These are phyloP conservation scores for Narcine bancroftii DNA, from an alignment of 2,113 vertebrate species.

Conservation along the genomic window DNA sequence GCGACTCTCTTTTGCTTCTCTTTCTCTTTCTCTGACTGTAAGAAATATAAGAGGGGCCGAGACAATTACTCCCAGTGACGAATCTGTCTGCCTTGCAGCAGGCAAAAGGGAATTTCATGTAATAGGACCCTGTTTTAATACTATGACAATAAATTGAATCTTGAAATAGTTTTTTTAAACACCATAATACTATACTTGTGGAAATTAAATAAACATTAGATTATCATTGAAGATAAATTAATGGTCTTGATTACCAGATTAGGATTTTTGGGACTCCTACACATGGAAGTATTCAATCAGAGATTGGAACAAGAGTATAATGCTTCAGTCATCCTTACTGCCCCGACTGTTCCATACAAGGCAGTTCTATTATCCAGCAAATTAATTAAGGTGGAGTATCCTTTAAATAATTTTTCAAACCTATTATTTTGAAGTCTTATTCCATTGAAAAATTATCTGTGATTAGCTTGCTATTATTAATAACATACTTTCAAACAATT, in stretches of 20 bases:
- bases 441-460: neutral
- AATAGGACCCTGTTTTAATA: too few species aligned
- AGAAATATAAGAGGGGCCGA: too few species aligned
- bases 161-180: too few species aligned
- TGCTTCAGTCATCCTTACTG: conserved; percentile 82
- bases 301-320: conserved; percentile 93
- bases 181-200: neutral
- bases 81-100: too few species aligned
- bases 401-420: neutral
- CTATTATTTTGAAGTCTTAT: neutral
- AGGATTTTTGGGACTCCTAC: conserved; percentile 90
- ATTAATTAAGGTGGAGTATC: conserved; percentile 76
- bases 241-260: conserved; percentile 55
- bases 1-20: too few species aligned
- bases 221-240: neutral
- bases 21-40: too few species aligned
- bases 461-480: neutral
- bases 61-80: too few species aligned
- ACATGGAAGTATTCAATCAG: conserved; percentile 98
- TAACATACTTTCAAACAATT: neutral
- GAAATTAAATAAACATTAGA: neutral
- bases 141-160: too few species aligned
- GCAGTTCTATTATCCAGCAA: conserved; percentile 79
- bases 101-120: too few species aligned
- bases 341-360: conserved; percentile 90